Conservation (phyloP, 2,888 invertebrate species). For the Amblyjoppa fuscipennis region DNA sequence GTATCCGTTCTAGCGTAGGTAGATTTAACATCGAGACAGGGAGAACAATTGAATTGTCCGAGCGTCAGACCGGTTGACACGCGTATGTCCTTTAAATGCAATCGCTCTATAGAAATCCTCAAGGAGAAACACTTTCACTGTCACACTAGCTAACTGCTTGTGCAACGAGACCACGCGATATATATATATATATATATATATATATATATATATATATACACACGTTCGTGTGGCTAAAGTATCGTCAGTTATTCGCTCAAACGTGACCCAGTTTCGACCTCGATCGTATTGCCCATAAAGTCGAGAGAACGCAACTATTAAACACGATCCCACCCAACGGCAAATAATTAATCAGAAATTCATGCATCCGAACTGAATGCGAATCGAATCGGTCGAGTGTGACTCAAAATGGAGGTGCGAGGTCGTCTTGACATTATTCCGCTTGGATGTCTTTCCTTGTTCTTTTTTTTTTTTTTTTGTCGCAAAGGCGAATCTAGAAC, state of each 20-base stretch:
- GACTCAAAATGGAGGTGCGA: slow-evolving; percentile 15
- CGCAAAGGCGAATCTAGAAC: slow-evolving; percentile 65
- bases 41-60: slow-evolving; percentile 65
- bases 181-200: background rate
- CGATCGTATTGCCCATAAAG: slow-evolving; percentile 26
- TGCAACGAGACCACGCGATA: slow-evolving; percentile 44
- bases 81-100: slow-evolving; percentile 72
- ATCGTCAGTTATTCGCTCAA: slow-evolving; percentile 33
- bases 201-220: background rate
- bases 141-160: slow-evolving; percentile 71
- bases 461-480: slow-evolving; percentile 31
- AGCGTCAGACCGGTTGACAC: slow-evolving; percentile 43
- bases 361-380: slow-evolving; percentile 1
- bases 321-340: background rate
- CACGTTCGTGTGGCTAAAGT: background rate
- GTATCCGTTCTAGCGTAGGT: background rate
- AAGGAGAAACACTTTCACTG: slow-evolving; percentile 84
- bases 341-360: slow-evolving; percentile 22
- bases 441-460: background rate
- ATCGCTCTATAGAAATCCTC: slow-evolving; percentile 74
- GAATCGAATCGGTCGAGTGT: slow-evolving; percentile 27
- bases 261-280: slow-evolving; percentile 54
- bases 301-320: background rate
- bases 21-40: slow-evolving; percentile 8
- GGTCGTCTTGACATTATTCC: slow-evolving; percentile 7